Base-by-base conservation (phyloP, 2,113 vertebrate genomes). In the Chlamydotis undulata region DNA sequence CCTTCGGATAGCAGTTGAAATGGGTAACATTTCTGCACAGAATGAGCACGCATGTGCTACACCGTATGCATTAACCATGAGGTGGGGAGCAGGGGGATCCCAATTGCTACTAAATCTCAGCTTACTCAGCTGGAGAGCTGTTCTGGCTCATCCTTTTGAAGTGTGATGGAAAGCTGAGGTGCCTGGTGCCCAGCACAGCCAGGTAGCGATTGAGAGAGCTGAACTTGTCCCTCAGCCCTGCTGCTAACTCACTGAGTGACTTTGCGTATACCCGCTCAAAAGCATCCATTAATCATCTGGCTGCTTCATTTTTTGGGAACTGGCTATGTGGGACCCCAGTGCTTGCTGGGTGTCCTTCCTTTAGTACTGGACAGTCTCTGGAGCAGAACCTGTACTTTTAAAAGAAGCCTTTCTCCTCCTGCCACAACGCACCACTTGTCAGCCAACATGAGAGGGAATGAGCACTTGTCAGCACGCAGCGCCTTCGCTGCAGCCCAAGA, bases 181-280 rank as follows among this genome's bases (percentile, higher is more conserved):
- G 25, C 14, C 28, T 2, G 0, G 28, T n/a, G 37, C 50, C 35
- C 64, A 52, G 50, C 35, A 60, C 8, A 73, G 49, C 33, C 13
- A 7, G 53, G 9, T 35, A 56, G 65, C 0, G 0, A 17, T 5
- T 6, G 1, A 60, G 10, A 78, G 37, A 57, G 26, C n/a, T 43
- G 31, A 10, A 19, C 29, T 69, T 35, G 50, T 19, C 60, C 71
- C 23, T 78, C 1, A 2, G 11, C 39, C 23, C 43, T 23, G n/a
- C 45, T 53, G 10, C 39, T 33, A 33, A n/a, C 52, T 61, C 16
- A 9, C 19, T 19, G 60, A 35, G 26, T 50, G 65, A 29, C 63
- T 82, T 90, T 3, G 0, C 24, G 23, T 28, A 21, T 15, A 43
- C 8, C 43, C 0, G 1, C 16, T n/a, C 49, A 79, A 73, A 47